Evolutionary conservation across 2,113 vertebrate genomes (phyloP).

Genomic region (Scortum barcoo): DNA sequence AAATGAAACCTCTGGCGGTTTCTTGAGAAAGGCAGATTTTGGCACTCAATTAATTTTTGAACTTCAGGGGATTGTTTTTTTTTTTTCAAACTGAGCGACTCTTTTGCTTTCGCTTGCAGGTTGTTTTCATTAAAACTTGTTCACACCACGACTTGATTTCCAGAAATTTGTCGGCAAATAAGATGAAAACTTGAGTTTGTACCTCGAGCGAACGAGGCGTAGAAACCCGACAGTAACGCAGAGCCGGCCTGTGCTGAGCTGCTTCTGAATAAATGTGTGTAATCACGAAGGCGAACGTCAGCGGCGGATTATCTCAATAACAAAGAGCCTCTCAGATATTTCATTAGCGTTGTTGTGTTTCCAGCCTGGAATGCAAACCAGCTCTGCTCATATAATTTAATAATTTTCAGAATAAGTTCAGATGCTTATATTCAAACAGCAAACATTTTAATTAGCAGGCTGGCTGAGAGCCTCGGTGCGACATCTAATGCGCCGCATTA

Average conservation of each 20-base stretch:
- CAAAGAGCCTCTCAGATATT: slow-evolving; percentile 3
- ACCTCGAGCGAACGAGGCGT: background rate
- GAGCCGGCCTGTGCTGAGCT: no score
- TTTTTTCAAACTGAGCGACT: background rate
- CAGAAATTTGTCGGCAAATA: background rate
- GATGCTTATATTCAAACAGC: slow-evolving; percentile 13
- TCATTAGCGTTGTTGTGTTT: background rate
- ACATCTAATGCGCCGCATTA: background rate
- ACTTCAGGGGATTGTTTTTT: background rate
- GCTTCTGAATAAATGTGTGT: background rate
- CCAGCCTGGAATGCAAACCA: background rate
- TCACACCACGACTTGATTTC: background rate
- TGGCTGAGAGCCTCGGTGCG: background rate
- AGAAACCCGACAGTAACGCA: no score
- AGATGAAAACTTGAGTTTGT: background rate
- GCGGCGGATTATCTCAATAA: background rate
- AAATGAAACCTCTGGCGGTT: no score
- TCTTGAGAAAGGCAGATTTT: no score
- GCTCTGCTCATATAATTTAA: slow-evolving; percentile 16
- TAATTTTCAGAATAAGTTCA: background rate
- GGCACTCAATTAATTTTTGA: no score
- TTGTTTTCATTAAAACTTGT: background rate
- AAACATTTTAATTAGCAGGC: slow-evolving; percentile 58
- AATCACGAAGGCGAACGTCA: no score
- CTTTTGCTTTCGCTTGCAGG: background rate